These are phyloP conservation scores for Dorcus parallelipipedus DNA, from an alignment of 2,888 invertebrate genomes.

Conservation along the genomic window DNA sequence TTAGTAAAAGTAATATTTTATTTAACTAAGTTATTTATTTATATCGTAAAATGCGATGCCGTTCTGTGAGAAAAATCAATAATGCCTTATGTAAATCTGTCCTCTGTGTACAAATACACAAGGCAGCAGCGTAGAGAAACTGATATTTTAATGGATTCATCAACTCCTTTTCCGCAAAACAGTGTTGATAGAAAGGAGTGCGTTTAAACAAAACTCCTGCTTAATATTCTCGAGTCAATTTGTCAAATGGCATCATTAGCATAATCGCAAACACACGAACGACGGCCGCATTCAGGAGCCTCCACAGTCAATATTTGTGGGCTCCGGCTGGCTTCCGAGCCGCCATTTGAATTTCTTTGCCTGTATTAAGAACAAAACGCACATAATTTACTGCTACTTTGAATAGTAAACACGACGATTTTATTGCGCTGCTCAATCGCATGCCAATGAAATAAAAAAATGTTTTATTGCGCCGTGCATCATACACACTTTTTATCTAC, in stretches of 20 bases:
- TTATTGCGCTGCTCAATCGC: conserved; percentile 18
- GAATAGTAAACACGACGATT: conserved; percentile 16
- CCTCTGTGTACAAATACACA: conserved; percentile 1
- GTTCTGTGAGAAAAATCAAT: conserved; percentile 16
- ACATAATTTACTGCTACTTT: conserved; percentile 15
- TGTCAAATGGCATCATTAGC: conserved; percentile 25
- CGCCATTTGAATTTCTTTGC: background rate
- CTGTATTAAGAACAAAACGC: conserved; percentile 2
- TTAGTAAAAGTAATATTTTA: too few relatives aligned
- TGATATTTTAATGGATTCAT: conserved; percentile 21
- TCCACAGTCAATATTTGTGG: conserved; percentile 18
- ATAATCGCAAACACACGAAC: conserved; percentile 19
- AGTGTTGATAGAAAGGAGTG: conserved; percentile 1
- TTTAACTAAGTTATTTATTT: too few relatives aligned
- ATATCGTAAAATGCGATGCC: background rate
- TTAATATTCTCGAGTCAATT: conserved; percentile 22
- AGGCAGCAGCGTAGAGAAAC: conserved; percentile 8
- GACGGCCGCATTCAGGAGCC: conserved; percentile 12
- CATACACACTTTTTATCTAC: conserved; percentile 7
- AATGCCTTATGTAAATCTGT: conserved; percentile 18
- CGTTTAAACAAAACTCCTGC: conserved; percentile 17
- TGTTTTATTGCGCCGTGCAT: conserved; percentile 14
- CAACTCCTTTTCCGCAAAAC: conserved; percentile 10
- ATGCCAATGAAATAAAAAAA: conserved; percentile 17
- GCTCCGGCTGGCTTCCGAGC: conserved; percentile 2